Conservation (phyloP, 2,888 invertebrate genomes). For the Entomobrya multifasciata region DNA sequence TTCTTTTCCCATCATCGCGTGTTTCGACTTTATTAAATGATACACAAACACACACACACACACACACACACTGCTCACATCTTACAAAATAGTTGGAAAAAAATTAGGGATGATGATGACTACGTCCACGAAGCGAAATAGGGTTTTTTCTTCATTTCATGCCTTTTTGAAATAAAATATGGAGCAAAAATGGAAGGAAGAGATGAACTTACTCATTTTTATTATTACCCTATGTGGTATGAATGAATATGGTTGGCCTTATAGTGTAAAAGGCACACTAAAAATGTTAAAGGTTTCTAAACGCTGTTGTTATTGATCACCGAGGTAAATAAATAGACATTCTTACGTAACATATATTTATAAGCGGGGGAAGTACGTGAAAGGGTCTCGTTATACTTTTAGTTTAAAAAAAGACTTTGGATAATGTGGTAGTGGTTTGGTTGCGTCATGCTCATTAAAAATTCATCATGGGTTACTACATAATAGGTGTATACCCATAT, state of each 20-base stretch:
- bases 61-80: too few relatives aligned
- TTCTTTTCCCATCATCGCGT: constrained; percentile 58
- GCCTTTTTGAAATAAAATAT: constrained; percentile 24
- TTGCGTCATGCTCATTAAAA: constrained; percentile 39
- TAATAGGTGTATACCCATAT: background rate
- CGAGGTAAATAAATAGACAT: too few relatives aligned
- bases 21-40: constrained; percentile 58
- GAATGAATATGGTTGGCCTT: too few relatives aligned
- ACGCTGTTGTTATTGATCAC: too few relatives aligned
- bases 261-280: too few relatives aligned
- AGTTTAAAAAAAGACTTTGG: background rate
- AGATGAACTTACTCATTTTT: background rate
- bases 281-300: too few relatives aligned
- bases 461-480: constrained; percentile 26
- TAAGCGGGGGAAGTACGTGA: too few relatives aligned
- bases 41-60: too few relatives aligned
- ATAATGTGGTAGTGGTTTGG: background rate
- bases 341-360: too few relatives aligned
- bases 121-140: too few relatives aligned
- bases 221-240: too few relatives aligned
- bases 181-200: constrained; percentile 16
- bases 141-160: constrained; percentile 41
- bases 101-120: background rate
- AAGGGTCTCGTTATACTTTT: too few relatives aligned
- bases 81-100: background rate